Percentiles rank a stretch among this genome's conserved stretches.
Evolutionary conservation across 2,113 vertebrate genomes (phyloP).

Genomic region (Alouatta palliata): DNA sequence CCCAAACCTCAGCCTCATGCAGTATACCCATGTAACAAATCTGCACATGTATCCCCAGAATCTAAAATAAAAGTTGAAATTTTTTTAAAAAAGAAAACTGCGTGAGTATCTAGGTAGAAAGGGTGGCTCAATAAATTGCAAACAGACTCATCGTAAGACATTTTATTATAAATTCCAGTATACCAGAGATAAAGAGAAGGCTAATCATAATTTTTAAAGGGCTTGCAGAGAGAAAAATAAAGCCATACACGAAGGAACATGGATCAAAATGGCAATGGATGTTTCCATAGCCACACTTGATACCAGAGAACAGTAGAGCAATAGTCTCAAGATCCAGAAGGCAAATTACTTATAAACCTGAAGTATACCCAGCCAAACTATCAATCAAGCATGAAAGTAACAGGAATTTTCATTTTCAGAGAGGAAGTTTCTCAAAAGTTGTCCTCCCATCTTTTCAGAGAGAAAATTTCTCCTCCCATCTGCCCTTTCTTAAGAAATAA

Average conservation of each 20-base stretch:
- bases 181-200: not conserved
- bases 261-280: not conserved
- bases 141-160: not conserved
- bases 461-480: not conserved
- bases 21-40: too few species aligned
- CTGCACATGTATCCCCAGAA: too few species aligned
- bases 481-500: not conserved
- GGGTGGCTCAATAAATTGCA: not conserved
- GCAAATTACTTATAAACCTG: slow-evolving; percentile 7
- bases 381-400: not conserved
- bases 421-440: not conserved
- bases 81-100: not conserved
- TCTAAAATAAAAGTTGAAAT: too few species aligned
- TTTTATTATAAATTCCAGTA: not conserved
- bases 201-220: slow-evolving; percentile 12
- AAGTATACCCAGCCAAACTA: not conserved
- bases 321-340: not conserved
- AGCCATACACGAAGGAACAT: not conserved
- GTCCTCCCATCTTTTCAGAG: not conserved
- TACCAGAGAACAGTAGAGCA: not conserved
- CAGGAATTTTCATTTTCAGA: not conserved
- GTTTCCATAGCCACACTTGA: slow-evolving; percentile 2
- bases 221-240: slow-evolving; percentile 31
- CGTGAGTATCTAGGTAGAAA: not conserved
- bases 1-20: too few species aligned